Evolutionary conservation across 2,888 invertebrate genomes (phyloP).

Genomic region (Deroplatys truncata): DNA sequence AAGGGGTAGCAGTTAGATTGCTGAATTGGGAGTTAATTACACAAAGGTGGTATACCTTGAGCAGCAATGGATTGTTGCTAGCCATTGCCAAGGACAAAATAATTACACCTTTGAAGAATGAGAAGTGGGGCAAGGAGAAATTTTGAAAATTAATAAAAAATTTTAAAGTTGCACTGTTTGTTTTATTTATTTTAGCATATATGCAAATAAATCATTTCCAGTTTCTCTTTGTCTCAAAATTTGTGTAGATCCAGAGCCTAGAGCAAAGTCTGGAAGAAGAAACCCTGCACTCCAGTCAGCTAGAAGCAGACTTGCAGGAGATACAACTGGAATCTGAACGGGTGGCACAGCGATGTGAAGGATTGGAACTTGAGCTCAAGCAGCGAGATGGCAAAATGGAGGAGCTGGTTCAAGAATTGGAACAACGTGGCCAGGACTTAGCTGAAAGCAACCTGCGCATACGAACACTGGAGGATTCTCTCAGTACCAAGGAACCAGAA

Average conservation of each 20-base stretch:
- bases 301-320: conserved; percentile 17
- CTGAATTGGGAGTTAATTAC: no score
- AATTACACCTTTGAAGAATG: no score
- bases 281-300: conserved; percentile 10
- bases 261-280: conserved; percentile 14
- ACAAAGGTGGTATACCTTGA: no score
- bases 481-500: conserved; percentile 36
- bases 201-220: no score
- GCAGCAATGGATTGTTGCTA: no score
- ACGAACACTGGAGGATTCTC: conserved; percentile 40
- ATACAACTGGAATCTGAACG: neutral
- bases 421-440: conserved; percentile 35
- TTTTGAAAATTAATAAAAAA: no score
- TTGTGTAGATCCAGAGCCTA: conserved; percentile 18
- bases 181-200: no score
- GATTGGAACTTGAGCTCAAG: conserved; percentile 2
- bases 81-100: no score
- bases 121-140: no score
- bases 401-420: conserved; percentile 35
- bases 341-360: neutral
- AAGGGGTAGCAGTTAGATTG: no score
- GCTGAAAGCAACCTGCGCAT: conserved; percentile 40
- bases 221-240: no score
- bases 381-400: conserved; percentile 34
- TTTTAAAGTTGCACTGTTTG: no score